A percentile compares a stretch with the other conserved stretches of the same genome.
Conservation (phyloP, 1,140 invertebrate genomes). For the Chelonus insularis region DNA sequence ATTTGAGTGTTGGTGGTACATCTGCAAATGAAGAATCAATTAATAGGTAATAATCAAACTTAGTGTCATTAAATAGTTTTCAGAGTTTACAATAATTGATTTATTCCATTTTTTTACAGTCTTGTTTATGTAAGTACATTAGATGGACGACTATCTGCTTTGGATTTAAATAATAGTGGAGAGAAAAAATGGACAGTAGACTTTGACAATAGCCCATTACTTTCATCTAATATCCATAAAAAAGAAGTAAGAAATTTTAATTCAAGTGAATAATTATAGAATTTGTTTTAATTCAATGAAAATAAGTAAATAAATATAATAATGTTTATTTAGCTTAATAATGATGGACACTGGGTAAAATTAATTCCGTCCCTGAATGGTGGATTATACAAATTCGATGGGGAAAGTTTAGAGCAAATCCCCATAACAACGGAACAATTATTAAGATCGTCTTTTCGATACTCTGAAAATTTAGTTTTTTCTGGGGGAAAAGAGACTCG, state of each 20-base stretch:
- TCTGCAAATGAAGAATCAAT: no score
- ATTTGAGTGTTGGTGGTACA: no score
- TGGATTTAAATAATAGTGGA: constrained; percentile 72
- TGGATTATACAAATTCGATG: constrained; percentile 88
- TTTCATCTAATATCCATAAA: constrained; percentile 83
- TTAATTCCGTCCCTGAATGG: constrained; percentile 91
- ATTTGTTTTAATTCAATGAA: neutral
- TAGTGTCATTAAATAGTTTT: no score
- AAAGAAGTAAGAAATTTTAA: constrained; percentile 66
- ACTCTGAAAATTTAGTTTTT: constrained; percentile 84
- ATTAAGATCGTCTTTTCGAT: constrained; percentile 80
- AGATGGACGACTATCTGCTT: constrained; percentile 81
- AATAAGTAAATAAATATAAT: constrained; percentile 13
- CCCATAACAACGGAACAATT: constrained; percentile 84
- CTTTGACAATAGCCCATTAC: constrained; percentile 72
- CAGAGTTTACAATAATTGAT: neutral
- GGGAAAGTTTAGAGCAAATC: constrained; percentile 81
- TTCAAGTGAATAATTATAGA: constrained; percentile 1
- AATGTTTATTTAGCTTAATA: constrained; percentile 69
- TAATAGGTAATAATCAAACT: no score
- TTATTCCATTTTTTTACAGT: constrained; percentile 58
- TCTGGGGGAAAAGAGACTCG: constrained; percentile 76
- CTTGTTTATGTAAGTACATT: constrained; percentile 83
- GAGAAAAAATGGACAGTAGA: constrained; percentile 73
- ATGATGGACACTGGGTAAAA: constrained; percentile 82